phyloP scores from a whole-genome alignment of 2,888 invertebrate species.

The Platycheirus rosarum region DNA sequence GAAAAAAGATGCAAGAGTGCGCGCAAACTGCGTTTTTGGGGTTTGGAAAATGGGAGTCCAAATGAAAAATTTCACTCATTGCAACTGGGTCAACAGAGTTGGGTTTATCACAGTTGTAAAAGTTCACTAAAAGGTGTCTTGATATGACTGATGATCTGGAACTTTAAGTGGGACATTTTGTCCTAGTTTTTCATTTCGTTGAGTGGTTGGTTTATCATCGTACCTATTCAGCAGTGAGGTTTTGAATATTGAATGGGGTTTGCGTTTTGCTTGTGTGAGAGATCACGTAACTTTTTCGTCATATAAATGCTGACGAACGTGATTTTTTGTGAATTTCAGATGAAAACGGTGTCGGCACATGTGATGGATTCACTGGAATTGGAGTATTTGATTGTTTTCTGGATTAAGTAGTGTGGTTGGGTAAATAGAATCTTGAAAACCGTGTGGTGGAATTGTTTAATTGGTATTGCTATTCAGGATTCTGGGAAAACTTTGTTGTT shows the following conservation, averaged over 20 bases:
- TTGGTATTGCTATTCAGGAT: too few relatives aligned
- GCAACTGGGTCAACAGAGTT: slow-evolving; percentile 59
- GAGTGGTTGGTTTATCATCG: slow-evolving; percentile 32
- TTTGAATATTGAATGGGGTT: slow-evolving; percentile 25
- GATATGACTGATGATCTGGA: slow-evolving; percentile 6
- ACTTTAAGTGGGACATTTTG: slow-evolving; percentile 41
- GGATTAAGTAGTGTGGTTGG: background rate
- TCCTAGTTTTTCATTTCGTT: slow-evolving; percentile 44
- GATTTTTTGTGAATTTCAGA: slow-evolving; percentile 52
- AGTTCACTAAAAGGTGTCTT: slow-evolving; percentile 42
- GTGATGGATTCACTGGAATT: slow-evolving; percentile 30
- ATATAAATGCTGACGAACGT: slow-evolving; percentile 44
- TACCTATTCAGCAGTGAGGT: slow-evolving; percentile 37
- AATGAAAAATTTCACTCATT: slow-evolving; percentile 9
- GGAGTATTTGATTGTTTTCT: slow-evolving; percentile 44
- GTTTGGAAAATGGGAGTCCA: slow-evolving; percentile 4
- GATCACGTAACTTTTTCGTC: slow-evolving; percentile 55
- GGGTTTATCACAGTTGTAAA: slow-evolving; percentile 41
- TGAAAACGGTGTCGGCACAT: slow-evolving; percentile 4
- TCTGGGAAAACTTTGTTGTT: too few relatives aligned
- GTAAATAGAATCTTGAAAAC: background rate
- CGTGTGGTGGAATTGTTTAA: too few relatives aligned
- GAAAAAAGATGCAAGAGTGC: slow-evolving; percentile 36
- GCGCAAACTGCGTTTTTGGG: slow-evolving; percentile 35
- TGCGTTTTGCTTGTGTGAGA: slow-evolving; percentile 7